These are phyloP conservation scores for Lucifuga dentata DNA, from an alignment of 2,113 vertebrate genomes.

Conservation along the genomic window DNA sequence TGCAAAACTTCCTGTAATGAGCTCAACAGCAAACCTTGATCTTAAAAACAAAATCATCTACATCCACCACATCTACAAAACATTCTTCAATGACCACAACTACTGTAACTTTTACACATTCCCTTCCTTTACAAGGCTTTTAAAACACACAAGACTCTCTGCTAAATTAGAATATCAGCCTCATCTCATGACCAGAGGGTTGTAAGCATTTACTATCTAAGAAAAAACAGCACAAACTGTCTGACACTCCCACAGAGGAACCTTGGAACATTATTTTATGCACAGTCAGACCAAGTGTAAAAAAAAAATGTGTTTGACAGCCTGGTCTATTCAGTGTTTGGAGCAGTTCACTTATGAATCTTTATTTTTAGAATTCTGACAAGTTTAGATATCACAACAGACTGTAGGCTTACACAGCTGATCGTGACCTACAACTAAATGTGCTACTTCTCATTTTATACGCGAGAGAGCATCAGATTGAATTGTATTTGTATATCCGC, in stretches of 20 bases:
- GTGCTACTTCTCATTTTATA: not conserved
- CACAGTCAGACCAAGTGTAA: not conserved
- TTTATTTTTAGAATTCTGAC: too few species aligned
- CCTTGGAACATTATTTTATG: not conserved
- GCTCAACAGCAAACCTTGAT: not conserved
- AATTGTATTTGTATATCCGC: too few species aligned
- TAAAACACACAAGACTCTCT: not conserved
- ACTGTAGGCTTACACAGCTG: too few species aligned
- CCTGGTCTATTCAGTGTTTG: not conserved
- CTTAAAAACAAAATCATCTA: not conserved
- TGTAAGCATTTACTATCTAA: not conserved
- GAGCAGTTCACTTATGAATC: not conserved
- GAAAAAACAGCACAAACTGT: not conserved
- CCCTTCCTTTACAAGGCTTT: not conserved
- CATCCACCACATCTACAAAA: not conserved
- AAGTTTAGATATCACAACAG: too few species aligned
- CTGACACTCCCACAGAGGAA: conserved; percentile 18
- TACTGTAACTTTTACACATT: not conserved
- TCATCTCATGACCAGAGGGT: not conserved
- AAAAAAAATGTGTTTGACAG: not conserved
- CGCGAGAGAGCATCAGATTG: not conserved
- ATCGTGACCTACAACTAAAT: not conserved
- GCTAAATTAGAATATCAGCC: not conserved
- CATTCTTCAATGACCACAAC: not conserved
- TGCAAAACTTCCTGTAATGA: not conserved